Percentiles rank a stretch among this genome's conserved stretches.
These are phyloP conservation scores for Paramormyrops kingsleyae DNA, from an alignment of 2,113 vertebrate species.

Conservation along the genomic window DNA sequence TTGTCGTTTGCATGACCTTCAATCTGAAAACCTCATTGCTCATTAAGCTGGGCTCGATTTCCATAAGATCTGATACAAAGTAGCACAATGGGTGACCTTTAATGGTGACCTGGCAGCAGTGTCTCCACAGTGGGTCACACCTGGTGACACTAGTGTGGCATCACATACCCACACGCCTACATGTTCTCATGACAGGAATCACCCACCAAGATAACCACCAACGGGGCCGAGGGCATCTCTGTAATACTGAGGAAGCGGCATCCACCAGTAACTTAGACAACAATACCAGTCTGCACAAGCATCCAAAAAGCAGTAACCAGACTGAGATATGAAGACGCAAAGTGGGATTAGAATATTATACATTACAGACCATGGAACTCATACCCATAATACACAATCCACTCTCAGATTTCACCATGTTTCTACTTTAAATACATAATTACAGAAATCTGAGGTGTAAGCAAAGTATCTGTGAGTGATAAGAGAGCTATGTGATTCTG, in stretches of 20 bases:
- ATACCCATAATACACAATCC: slow-evolving; percentile 11
- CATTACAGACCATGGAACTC: not conserved
- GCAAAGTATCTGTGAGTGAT: not conserved
- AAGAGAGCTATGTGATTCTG: not conserved
- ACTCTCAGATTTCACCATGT: not conserved
- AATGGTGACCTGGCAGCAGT: not conserved
- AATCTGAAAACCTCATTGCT: not conserved
- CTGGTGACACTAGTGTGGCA: not conserved
- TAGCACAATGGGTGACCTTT: not conserved
- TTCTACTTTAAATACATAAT: not conserved
- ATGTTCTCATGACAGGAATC: not conserved
- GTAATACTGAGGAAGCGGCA: not conserved
- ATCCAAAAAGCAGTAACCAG: not conserved
- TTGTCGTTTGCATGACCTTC: not conserved
- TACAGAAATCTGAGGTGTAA: not conserved
- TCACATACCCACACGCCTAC: not conserved
- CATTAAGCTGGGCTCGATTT: not conserved
- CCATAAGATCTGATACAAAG: not conserved
- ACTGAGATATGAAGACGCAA: not conserved
- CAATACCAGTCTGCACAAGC: not conserved
- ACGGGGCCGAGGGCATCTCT: not conserved
- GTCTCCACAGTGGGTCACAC: not conserved
- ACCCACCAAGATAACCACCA: not conserved
- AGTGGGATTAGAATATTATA: not conserved
- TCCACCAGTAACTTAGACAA: not conserved